Evolutionary conservation across 2,888 invertebrate genomes (phyloP), one percentile per base, ranked within the genome.

Genomic region (Euplagia quadripunctaria): DNA sequence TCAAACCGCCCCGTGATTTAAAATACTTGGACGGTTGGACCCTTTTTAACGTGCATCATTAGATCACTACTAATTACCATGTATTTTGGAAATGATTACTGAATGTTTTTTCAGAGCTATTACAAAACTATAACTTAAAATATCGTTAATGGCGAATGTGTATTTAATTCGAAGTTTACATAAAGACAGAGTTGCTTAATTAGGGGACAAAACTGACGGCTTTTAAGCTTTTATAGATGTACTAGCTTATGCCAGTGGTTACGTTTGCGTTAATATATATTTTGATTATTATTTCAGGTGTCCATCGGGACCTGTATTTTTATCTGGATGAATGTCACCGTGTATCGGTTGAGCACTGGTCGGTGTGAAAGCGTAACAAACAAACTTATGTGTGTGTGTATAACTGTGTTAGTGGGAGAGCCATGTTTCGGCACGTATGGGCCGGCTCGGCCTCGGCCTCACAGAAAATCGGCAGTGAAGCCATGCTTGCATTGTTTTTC

Each of bases 1-100:
- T 76, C 72, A 71, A 61, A 73, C 52, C 61, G 11, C 77, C 74
- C 78, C 55, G 46, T 70, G 65, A 75, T 77, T 83, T 80, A 75
- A 78, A 82, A 78, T 79, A 72, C 74, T 79, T 68, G 64, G 74
- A 55, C n/a, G 41, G 41, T 42, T 42, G 64, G n/a, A 64, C 74
- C 72, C 69, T 63, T 66, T 64, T 64, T 51, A 31, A 1, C 49
- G n/a, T 66, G 61, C 61, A 31, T 52, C 51, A 67, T 63, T 68
- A 52, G 42, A 17, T 52, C 51, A 67, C 43, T 31, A 52, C 31
- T 68, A 73, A 70, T 69, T 71, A 67, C n/a, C 46, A 68, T 68
- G 46, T 64, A 31, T 7, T 61, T 61, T 61, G 14, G 49, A 46
- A 66, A 20, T 66, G 49, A 46, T 46, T 46, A 66, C 46, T 49